Percentiles rank a stretch among this genome's conserved stretches.
Evolutionary conservation across 1,140 invertebrate genomes (phyloP).

Genomic region (Argopecten irradians): DNA sequence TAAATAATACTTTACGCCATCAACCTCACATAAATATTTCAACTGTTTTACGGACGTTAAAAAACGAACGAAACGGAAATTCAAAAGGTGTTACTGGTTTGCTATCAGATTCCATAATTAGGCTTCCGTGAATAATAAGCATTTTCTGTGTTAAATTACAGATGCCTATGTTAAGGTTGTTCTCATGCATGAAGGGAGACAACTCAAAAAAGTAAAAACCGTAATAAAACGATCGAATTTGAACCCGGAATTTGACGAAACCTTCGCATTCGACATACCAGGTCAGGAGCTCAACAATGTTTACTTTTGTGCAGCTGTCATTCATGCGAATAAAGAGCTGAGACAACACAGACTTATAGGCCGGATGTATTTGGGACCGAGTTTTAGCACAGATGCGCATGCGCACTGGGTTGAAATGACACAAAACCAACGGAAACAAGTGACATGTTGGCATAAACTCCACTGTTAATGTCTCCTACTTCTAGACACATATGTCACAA

Average conservation of each 20-base stretch:
- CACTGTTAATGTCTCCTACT: conserved; percentile 50
- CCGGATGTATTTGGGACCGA: conserved; percentile 62
- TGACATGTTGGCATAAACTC: conserved; percentile 62
- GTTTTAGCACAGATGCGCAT: conserved; percentile 59
- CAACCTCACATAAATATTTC: too few species aligned
- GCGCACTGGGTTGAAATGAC: conserved; percentile 67
- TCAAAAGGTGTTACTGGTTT: too few species aligned
- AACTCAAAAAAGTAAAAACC: conserved; percentile 81
- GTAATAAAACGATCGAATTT: conserved; percentile 77
- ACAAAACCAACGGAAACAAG: conserved; percentile 61
- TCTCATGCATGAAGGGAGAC: conserved; percentile 79
- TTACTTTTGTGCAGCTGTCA: conserved; percentile 92
- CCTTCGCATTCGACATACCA: conserved; percentile 80
- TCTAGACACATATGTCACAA: background rate
- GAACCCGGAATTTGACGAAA: conserved; percentile 81
- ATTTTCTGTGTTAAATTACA: conserved; percentile 64
- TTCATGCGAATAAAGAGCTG: conserved; percentile 93
- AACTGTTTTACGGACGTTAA: too few species aligned
- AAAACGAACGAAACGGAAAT: too few species aligned
- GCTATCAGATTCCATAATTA: background rate
- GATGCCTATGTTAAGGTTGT: conserved; percentile 81
- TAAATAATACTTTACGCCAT: too few species aligned
- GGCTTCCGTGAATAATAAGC: background rate
- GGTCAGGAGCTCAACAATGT: conserved; percentile 87
- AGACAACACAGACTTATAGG: conserved; percentile 58